Base-by-base conservation (phyloP, 1,140 invertebrate species). In the Cephus cinctus region DNA sequence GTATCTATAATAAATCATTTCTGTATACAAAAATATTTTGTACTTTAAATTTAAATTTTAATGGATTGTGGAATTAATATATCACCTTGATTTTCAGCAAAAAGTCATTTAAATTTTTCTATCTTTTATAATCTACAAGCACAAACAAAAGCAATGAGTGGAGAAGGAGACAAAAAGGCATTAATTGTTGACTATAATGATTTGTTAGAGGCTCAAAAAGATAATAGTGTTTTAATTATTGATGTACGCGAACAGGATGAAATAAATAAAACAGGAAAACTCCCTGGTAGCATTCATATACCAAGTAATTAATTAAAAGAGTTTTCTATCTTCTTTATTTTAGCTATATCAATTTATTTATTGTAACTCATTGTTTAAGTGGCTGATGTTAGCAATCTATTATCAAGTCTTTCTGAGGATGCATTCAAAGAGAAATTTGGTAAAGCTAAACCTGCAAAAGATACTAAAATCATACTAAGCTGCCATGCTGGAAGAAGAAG, bases 201-300 rank as follows among this genome's bases (percentile, higher is more conserved):
- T 5, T 30, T 80, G 43, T 11, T 72, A 19, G 22, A 65, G 15
- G 67, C 65, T 8, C 70, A 76, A 47, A 66, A 77, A 39, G 50
- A 75, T 36, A 20, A 61, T 4, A 59, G 49, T 6, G 19, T 67
- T 48, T 52, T 77, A 5, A 78, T 87, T 5, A 83, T 87, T 51
- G 86, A 87, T 73, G 85, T 88, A 0, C 77, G 86, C 16, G 83
- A 86, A 57, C 80, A 81, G 2, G 65, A 78, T 30, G 86, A 88
- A 71, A 71, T 88, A 1, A 60, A 79, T 43, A 78, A 82, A 54
- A 85, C 82, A 39, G 85, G 85, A 3, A 76, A 79, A 64, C 80
- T 87, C 41, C 85, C 86, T 25, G 77, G 80, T 12, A 85, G 82
- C 56, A 85, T 87, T 51, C 86, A 87, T 58, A 85, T 88, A 59